Conservation (phyloP, 2,113 vertebrate species). For the Indicator indicator region DNA sequence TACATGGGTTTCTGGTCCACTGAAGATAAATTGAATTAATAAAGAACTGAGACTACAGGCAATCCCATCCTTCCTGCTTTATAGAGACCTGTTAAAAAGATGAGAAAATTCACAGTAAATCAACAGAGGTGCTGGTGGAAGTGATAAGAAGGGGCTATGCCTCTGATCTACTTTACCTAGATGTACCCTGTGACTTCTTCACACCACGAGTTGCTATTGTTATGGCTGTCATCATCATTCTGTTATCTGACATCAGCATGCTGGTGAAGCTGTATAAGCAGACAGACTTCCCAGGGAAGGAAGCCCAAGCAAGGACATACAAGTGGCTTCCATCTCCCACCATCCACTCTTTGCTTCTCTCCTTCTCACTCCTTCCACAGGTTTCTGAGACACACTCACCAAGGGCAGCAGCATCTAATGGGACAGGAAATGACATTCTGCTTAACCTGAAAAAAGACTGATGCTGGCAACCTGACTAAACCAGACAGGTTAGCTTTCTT, state of each 20-base stretch:
- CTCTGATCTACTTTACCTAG: neutral
- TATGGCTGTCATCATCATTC: neutral
- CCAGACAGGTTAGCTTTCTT: neutral
- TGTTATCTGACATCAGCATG: accelerated
- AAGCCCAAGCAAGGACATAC: accelerated
- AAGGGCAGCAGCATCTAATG: neutral
- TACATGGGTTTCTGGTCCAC: neutral
- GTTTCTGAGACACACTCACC: neutral
- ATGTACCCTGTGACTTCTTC: neutral
- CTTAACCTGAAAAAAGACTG: neutral
- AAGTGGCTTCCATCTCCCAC: neutral
- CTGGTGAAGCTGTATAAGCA: neutral
- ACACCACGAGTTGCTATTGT: accelerated
- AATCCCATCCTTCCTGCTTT: neutral
- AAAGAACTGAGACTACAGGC: neutral
- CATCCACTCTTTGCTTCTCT: neutral
- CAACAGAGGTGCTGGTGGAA: neutral
- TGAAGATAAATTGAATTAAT: neutral
- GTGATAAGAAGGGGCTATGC: neutral
- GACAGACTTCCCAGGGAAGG: neutral
- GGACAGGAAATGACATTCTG: neutral
- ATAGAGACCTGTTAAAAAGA: neutral
- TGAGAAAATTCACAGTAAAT: neutral
- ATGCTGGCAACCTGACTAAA: neutral
- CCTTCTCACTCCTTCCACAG: neutral